Conservation (phyloP, 2,888 invertebrate species). For the Stomorhina lunata region DNA sequence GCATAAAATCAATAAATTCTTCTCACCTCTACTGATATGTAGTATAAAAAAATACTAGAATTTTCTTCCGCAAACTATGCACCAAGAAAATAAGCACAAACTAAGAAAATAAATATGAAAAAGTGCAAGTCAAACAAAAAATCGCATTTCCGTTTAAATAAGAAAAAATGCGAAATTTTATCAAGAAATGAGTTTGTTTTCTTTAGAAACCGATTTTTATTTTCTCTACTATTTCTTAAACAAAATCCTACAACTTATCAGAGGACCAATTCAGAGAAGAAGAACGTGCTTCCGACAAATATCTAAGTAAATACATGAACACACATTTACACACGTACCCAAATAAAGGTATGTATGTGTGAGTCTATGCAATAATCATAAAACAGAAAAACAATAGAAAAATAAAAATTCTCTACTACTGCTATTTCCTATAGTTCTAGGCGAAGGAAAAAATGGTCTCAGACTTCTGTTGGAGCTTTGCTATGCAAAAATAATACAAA, state of each 20-base stretch:
- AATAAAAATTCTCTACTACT: conserved; percentile 15
- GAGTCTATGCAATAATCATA: conserved; percentile 24
- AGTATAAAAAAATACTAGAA: too few species aligned
- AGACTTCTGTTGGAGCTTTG: not conserved
- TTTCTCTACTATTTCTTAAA: not conserved
- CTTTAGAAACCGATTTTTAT: not conserved
- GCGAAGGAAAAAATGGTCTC: not conserved
- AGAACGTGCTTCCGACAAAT: conserved; percentile 30
- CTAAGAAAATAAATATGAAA: not conserved
- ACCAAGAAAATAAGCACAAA: too few species aligned
- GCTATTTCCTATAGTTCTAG: not conserved
- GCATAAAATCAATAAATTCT: too few species aligned
- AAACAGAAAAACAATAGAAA: conserved; percentile 23
- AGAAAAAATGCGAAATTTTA: conserved; percentile 19
- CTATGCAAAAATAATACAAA: conserved; percentile 29
- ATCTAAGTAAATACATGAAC: not conserved
- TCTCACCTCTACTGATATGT: too few species aligned
- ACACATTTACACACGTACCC: too few species aligned
- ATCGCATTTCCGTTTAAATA: conserved; percentile 40
- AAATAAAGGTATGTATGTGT: not conserved
- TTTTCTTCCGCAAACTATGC: too few species aligned
- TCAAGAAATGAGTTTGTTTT: conserved; percentile 10
- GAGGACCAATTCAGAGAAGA: conserved; percentile 3
- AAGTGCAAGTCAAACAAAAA: conserved; percentile 22
- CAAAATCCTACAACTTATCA: not conserved